These are phyloP conservation scores for Cerastis rubricosa DNA, from an alignment of 2,888 invertebrate genomes.

Conservation along the genomic window DNA sequence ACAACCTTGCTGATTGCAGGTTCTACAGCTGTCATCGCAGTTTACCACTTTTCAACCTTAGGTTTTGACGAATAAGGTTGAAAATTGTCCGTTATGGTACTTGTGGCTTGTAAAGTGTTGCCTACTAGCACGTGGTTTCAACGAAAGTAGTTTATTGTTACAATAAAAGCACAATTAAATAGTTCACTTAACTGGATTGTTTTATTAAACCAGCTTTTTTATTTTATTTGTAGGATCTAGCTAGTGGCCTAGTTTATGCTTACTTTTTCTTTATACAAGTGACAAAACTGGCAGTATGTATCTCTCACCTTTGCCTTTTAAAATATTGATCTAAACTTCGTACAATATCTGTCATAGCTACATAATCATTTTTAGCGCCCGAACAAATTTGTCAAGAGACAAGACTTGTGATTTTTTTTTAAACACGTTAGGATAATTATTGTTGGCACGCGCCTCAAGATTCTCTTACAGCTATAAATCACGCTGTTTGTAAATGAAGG, in stretches of 20 bases:
- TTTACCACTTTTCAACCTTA: background rate
- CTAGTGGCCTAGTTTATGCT: background rate
- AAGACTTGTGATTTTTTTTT: too few species aligned
- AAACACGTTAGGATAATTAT: background rate
- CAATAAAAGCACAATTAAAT: background rate
- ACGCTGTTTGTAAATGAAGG: background rate
- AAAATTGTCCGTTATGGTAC: background rate
- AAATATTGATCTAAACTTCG: background rate
- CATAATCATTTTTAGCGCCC: background rate
- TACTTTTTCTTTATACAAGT: background rate
- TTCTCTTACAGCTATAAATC: background rate
- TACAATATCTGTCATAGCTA: background rate
- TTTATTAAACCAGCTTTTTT: conserved; percentile 18
- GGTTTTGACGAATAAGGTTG: background rate
- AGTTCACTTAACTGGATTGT: background rate
- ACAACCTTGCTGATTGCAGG: conserved; percentile 47
- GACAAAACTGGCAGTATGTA: background rate
- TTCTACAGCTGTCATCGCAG: background rate
- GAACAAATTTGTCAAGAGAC: background rate
- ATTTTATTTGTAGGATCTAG: conserved; percentile 13
- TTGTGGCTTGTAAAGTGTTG: conserved; percentile 14
- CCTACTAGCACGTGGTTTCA: conserved; percentile 39
- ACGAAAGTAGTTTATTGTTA: conserved; percentile 22
- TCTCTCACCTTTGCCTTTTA: conserved; percentile 10
- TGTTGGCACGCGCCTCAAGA: background rate